Evolutionary conservation across 2,113 vertebrate species (phyloP).

Genomic region (Phainopepla nitens): DNA sequence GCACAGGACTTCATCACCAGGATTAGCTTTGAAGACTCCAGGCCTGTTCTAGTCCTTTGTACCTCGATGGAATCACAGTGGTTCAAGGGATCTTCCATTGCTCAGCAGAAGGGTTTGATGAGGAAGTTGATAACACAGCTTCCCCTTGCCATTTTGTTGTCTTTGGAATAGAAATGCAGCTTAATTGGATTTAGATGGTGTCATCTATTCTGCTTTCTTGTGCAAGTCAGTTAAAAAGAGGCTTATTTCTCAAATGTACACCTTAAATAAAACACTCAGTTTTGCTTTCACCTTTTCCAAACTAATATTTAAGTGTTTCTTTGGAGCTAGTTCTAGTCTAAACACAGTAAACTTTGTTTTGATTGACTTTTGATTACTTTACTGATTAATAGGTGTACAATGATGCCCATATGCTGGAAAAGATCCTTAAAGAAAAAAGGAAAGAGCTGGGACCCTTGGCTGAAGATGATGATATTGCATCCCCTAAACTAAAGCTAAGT

Average conservation of each 20-base stretch:
- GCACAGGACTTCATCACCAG: background rate
- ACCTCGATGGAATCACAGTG: background rate
- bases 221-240: background rate
- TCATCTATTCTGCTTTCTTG: background rate
- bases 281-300: background rate
- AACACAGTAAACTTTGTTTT: background rate
- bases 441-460: conserved; percentile 89
- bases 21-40: background rate
- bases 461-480: conserved; percentile 93
- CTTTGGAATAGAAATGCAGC: background rate
- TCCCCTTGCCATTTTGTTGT: background rate
- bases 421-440: conserved; percentile 91
- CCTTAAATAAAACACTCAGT: background rate
- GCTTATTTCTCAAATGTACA: background rate
- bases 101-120: background rate
- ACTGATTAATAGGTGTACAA: conserved; percentile 87
- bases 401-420: conserved; percentile 93
- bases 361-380: conserved; percentile 26
- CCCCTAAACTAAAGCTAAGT: conserved; percentile 97
- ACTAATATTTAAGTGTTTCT: background rate
- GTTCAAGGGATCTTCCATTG: background rate
- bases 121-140: background rate
- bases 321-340: background rate
- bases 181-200: background rate
- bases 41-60: background rate